Evolutionary conservation across 2,797 vertebrate species (phyloP).

Genomic region (Pangasius krempfi): DNA sequence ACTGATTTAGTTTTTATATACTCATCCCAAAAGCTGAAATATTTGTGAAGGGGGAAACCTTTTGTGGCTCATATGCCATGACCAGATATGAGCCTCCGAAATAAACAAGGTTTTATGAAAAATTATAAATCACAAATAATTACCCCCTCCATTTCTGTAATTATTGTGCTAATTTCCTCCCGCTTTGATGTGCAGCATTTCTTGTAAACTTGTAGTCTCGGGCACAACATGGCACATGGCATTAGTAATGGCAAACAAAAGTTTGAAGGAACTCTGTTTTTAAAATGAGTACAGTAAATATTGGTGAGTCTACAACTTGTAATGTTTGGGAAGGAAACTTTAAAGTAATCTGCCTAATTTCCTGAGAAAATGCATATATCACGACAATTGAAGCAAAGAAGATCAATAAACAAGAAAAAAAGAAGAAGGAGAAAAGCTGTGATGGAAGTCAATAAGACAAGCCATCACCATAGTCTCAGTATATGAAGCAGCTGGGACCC

Average conservation of each 20-base stretch:
- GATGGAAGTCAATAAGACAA: conserved; percentile 12
- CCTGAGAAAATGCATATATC: background rate
- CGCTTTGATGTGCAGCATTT: conserved; percentile 21
- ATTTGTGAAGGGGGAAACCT: conserved; percentile 17
- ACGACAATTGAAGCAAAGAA: background rate
- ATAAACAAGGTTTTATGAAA: conserved; percentile 36
- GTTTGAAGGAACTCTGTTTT: background rate
- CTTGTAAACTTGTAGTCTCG: background rate
- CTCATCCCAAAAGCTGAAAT: conserved; percentile 33
- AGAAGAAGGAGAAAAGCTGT: background rate
- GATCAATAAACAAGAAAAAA: background rate
- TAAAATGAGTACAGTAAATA: background rate
- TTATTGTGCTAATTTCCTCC: conserved; percentile 21
- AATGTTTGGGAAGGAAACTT: background rate
- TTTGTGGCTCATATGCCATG: background rate
- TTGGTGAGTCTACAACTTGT: background rate
- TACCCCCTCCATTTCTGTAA: conserved; percentile 3
- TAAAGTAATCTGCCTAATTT: background rate
- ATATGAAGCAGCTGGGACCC: conserved; percentile 28
- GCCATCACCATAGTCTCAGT: background rate
- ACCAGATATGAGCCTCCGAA: conserved; percentile 33
- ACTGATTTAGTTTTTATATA: conserved; percentile 54
- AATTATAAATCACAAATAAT: conserved; percentile 37
- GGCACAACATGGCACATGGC: background rate
- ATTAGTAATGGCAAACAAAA: background rate